These are phyloP conservation scores for Caenorhabditis zanzibari DNA, from an alignment of 2,888 invertebrate species.

Conservation along the genomic window DNA sequence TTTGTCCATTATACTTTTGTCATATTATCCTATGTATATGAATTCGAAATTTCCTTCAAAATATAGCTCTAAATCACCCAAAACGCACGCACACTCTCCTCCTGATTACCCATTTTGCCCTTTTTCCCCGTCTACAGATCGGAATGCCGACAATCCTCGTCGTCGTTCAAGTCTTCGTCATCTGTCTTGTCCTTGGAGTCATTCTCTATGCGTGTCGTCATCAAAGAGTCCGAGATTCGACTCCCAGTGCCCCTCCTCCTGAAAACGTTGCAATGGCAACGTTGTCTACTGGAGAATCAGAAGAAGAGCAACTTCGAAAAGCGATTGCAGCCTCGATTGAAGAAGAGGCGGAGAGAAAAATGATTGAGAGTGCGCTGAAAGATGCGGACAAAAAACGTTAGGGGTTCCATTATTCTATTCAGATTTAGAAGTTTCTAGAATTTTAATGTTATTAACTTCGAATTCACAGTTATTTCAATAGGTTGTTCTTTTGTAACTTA, in stretches of 20 bases:
- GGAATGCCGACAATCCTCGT: constrained; percentile 72
- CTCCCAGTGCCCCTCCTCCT: constrained; percentile 41
- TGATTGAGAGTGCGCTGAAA: constrained; percentile 59
- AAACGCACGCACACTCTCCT: not conserved
- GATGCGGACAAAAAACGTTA: constrained; percentile 35
- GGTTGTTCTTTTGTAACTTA: not conserved
- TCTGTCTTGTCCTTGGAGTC: constrained; percentile 63
- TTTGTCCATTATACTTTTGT: not conserved
- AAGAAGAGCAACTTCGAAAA: constrained; percentile 43
- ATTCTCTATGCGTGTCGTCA: constrained; percentile 65
- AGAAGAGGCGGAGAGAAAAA: constrained; percentile 57
- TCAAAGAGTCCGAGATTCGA: constrained; percentile 30
- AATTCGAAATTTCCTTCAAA: not conserved
- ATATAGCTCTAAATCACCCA: not conserved
- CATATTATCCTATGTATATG: not conserved
- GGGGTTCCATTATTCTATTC: constrained; percentile 13
- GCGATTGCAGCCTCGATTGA: constrained; percentile 63
- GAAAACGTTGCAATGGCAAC: constrained; percentile 54
- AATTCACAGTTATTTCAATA: not conserved
- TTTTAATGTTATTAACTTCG: not conserved
- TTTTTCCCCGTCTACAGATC: constrained; percentile 65
- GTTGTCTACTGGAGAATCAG: constrained; percentile 27
- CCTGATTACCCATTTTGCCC: not conserved
- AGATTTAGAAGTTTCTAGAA: not conserved
- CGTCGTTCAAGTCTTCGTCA: constrained; percentile 69